Evolutionary conservation across 2,888 invertebrate species (phyloP), one percentile per base, ranked within the genome.

Genomic region (Drosophila quinaria): DNA sequence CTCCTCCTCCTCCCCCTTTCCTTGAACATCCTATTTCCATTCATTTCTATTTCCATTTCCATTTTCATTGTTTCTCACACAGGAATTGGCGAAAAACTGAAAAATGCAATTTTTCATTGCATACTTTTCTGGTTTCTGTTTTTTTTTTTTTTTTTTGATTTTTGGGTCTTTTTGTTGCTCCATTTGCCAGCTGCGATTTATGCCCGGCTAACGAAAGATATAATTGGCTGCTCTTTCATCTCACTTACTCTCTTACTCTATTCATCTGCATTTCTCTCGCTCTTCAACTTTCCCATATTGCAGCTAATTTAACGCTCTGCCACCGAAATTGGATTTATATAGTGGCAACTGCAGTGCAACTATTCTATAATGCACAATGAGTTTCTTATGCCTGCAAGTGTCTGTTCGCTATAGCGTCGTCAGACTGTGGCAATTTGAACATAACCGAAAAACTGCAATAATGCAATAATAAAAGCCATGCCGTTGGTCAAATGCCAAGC

Each of bases 221-320:
- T 88, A 85, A 85, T 85, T 78, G 89, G 73, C 42, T 72, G 58
- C 67, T 58, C 50, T 61, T 31, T 44, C 11, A n/a, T 11, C n/a
- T 17, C 8, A 9, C 22, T 6, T 15, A 8, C n/a, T n/a, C 25
- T 22, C 44, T 22, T 42, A 17, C 37, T 19, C 15, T 13, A 4
- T 3, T 10, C 15, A 22, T 17, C 10, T 41, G 6, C 13, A 22
- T n/a, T 17, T n/a, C n/a, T n/a, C n/a, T n/a, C n/a, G 10, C 54
- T n/a, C n/a, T 3, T 13, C 9, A 8, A 3, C 29, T 3, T 13
- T 9, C 17, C 9, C 42, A 35, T 54, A 55, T 47, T 54, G 17
- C 17, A 66, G 62, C 71, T 81, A 81, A 84, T 84, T 84, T 73
- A 73, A 69, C 70, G 85, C 73, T 81, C 63, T 72, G 81, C 69